These are phyloP conservation scores for Picathartes gymnocephalus DNA, from an alignment of 2,113 vertebrate genomes.

Conservation along the genomic window DNA sequence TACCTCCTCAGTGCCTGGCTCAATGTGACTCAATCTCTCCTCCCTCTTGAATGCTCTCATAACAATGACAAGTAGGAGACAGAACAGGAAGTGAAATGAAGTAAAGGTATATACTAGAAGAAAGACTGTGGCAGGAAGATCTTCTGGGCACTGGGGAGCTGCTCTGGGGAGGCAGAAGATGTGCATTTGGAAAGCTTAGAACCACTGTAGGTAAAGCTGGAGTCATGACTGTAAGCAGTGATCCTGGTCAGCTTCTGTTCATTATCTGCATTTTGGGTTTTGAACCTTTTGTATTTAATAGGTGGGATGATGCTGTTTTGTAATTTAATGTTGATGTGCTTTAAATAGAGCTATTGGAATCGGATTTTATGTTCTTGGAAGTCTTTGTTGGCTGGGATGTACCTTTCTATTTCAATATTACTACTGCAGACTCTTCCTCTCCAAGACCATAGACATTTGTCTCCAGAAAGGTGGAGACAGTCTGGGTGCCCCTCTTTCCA, in stretches of 20 bases:
- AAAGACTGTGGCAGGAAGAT: background rate
- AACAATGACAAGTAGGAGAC: background rate
- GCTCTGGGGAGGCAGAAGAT: background rate
- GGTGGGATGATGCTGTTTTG: background rate
- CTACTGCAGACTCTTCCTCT: background rate
- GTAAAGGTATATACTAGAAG: background rate
- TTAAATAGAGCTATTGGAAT: background rate
- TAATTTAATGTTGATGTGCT: background rate
- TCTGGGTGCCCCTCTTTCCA: background rate
- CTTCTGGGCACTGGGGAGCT: background rate
- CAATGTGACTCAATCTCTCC: background rate
- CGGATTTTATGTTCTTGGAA: background rate
- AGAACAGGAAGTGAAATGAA: background rate
- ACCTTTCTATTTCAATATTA: background rate
- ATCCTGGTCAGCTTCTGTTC: background rate
- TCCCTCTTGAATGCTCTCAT: background rate
- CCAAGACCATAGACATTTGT: rapidly evolving
- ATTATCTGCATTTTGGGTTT: background rate
- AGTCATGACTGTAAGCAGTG: background rate
- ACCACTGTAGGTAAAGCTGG: background rate
- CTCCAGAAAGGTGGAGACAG: background rate
- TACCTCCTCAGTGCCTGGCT: background rate
- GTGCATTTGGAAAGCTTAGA: background rate
- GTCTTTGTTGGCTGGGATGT: background rate
- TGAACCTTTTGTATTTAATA: background rate